A percentile compares a stretch with the other conserved stretches of the same genome.
Evolutionary conservation across 2,888 invertebrate species (phyloP).

Genomic region (Cryptophagus acutangulus): DNA sequence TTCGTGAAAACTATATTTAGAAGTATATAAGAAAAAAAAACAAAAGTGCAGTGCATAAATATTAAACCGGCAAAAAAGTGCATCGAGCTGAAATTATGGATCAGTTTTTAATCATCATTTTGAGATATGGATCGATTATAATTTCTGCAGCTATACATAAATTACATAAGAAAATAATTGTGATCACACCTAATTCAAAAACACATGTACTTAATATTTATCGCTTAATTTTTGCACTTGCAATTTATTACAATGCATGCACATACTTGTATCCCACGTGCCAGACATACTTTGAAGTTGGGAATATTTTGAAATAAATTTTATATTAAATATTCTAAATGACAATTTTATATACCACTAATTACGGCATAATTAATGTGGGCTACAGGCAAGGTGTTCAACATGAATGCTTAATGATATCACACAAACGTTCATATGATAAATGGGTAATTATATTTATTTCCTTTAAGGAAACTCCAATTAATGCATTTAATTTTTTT

Average conservation of each 20-base stretch:
- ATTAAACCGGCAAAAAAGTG: not conserved
- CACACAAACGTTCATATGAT: not conserved
- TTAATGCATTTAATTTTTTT: too few relatives aligned
- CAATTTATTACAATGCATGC: too few relatives aligned
- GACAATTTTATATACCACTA: not conserved
- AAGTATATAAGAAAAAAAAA: too few relatives aligned
- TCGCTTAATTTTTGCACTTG: too few relatives aligned
- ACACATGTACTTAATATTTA: not conserved
- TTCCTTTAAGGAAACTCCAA: too few relatives aligned
- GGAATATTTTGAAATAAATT: too few relatives aligned
- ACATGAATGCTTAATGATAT: not conserved
- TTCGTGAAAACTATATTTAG: too few relatives aligned
- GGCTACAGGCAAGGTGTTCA: slow-evolving; percentile 1
- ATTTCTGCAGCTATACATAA: not conserved
- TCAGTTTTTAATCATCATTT: too few relatives aligned
- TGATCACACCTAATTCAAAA: not conserved
- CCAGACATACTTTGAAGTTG: too few relatives aligned
- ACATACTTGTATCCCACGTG: too few relatives aligned
- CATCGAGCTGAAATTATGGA: not conserved
- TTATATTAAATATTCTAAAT: too few relatives aligned
- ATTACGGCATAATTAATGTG: not conserved
- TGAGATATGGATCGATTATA: too few relatives aligned
- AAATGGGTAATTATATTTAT: slow-evolving; percentile 1
- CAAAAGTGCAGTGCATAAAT: not conserved
- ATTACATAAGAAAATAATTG: not conserved